Evolutionary conservation across 2,888 invertebrate genomes (phyloP).

Genomic region (Stenotaenia linearis): DNA sequence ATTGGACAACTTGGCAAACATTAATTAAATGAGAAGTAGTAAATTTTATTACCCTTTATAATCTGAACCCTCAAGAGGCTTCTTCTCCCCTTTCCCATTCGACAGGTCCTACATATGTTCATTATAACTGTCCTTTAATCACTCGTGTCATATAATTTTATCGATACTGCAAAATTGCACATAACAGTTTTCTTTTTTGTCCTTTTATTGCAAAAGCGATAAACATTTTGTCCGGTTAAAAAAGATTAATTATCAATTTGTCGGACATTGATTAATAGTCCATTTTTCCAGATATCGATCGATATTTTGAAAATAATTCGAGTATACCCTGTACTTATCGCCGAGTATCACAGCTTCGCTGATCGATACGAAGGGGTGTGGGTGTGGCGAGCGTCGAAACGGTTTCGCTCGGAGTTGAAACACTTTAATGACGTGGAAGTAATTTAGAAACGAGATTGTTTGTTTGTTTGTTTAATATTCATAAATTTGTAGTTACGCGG

Average conservation of each 20-base stretch:
- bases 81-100: background rate
- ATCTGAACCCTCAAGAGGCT: background rate
- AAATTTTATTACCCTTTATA: background rate
- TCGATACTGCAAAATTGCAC: background rate
- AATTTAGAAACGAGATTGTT: background rate
- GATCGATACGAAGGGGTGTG: background rate
- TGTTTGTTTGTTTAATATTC: background rate
- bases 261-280: too few relatives aligned
- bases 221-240: background rate
- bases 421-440: background rate
- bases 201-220: background rate
- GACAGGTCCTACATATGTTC: background rate
- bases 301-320: too few relatives aligned
- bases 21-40: background rate
- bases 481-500: too few relatives aligned
- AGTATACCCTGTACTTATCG: too few relatives aligned
- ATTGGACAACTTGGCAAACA: slow-evolving; percentile 8
- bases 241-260: too few relatives aligned
- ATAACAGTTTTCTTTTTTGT: background rate
- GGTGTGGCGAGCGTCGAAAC: too few relatives aligned
- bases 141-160: background rate
- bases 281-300: too few relatives aligned
- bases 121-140: background rate
- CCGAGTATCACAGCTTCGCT: background rate
- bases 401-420: too few relatives aligned